Base-by-base conservation (phyloP, 1,140 invertebrate species). In the Bombus huntii region DNA sequence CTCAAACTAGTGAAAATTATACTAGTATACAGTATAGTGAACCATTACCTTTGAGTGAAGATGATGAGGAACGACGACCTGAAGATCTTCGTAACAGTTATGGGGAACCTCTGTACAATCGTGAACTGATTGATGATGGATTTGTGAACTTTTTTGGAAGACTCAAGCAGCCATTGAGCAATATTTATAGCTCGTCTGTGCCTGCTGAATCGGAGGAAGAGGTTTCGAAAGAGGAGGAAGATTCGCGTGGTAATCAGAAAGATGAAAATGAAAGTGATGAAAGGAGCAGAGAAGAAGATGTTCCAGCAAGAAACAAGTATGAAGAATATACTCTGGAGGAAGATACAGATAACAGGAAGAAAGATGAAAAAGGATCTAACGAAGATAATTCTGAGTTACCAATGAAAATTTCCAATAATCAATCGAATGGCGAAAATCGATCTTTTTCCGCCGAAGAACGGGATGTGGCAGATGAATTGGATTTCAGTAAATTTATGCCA, bases 21-120 rank as follows among this genome's bases (percentile, higher is more conserved):
- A 47, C 65, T 2, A 75, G 72, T 53, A 28, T 85, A 31, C 42
- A 57, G 0, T 81, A 82, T 18, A 72, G 85, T 34, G 83, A 81
- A 31, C 83, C 85, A 1, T 25, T 91, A 34, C 90, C 90, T 0
- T 72, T 91, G 28, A 88, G 87, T 13, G 81, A 81, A 0, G 86
- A 92, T 25, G 83, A 90, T 12, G 86, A 90, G 31, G 71, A 84
- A 39, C 78, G 76, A 6, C 73, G 85, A 13, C 84, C 92, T 2
- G 89, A 89, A 31, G 70, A 90, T 13, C 82, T 91, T 25, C 73
- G 90, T 2, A 91, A 93, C 42, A 93, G 91, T 42, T 93, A 94
- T n/a, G 93, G 93, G 1, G 85, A 93, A 25, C 82, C 87, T 2
- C 22, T 93, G 62, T 83, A 92, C 39, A 89, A 91, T 18, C 76